Conservation (phyloP, 2,113 vertebrate species). For the Balaeniceps rex region DNA sequence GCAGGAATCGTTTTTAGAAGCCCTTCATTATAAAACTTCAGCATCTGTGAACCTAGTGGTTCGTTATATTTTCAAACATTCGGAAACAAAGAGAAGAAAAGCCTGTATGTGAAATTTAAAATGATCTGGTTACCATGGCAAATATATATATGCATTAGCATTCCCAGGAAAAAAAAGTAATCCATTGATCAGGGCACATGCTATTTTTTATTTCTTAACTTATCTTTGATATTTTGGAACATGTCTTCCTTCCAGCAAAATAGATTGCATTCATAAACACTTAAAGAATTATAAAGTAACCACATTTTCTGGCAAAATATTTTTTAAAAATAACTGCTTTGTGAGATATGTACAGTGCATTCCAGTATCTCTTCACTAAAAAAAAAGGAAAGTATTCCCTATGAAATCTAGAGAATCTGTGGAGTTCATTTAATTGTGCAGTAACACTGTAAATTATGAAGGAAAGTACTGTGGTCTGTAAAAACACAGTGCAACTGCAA, state of each 20-base stretch:
- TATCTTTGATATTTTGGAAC: background rate
- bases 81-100: slow-evolving; percentile 22
- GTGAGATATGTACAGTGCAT: background rate
- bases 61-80: slow-evolving; percentile 43
- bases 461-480: background rate
- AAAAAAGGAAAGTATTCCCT: background rate
- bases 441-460: background rate
- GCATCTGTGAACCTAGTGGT: background rate
- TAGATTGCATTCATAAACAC: background rate
- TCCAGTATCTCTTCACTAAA: background rate
- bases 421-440: background rate
- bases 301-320: background rate
- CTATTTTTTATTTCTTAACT: slow-evolving; percentile 43
- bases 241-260: slow-evolving; percentile 14
- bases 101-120: slow-evolving; percentile 4
- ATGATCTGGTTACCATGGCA: slow-evolving; percentile 27
- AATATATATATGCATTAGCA: background rate
- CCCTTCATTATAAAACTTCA: background rate
- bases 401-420: background rate
- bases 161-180: background rate
- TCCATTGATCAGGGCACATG: background rate
- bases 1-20: background rate
- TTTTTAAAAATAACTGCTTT: background rate
- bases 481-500: background rate
- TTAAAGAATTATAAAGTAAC: background rate